Base-by-base conservation (phyloP, 2,888 invertebrate genomes). In the Ectemnius lituratus region DNA sequence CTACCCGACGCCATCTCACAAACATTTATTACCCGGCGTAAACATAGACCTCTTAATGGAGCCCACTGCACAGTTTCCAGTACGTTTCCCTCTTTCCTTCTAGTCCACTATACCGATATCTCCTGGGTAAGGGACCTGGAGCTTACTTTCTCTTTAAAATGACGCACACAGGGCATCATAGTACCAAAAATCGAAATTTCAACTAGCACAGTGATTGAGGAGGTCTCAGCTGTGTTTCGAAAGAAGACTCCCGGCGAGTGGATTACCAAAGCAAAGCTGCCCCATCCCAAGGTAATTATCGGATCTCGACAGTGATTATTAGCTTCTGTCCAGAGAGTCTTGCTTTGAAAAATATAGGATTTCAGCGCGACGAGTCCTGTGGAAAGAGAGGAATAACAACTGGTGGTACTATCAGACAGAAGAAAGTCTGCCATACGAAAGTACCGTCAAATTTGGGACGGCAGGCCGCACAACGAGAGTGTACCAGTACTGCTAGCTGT, bases 101-200 rank as follows among this genome's bases (percentile, higher is more conserved):
- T n/a, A 27, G 20, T 23, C 58, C n/a, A 5, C 49, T 13, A 6
- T 60, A 18, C 23, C 11, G 2, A 20, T 13, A 2, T 56, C 11
- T 5, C 11, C 28, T 8, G 27, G 11, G 1, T 16, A 23, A 23
- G 23, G 23, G 11, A 6, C 28, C 46, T 23, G 23, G 23, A 23
- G n/a, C 60, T 70, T 20, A 66, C 16, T 46, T 18, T 49, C n/a
- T 46, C 56, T 82, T 86, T 88, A 11, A 52, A 52, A 52, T 16
- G 1, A 16, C 47, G 6, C 2, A 47, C n/a, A n/a, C 84, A 95
- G 95, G 95, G 95, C 62, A 94, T 95, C 58, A 91, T 95, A 60
- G 93, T 94, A 1, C 95, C 95, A 0, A 95, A 95, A 91, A 93
- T 95, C 70, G 94, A 95, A 90, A 91, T 95, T 69, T 92, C 93